These are phyloP conservation scores for Drosophila helvetica DNA, from an alignment of 2,888 invertebrate genomes.

Conservation along the genomic window DNA sequence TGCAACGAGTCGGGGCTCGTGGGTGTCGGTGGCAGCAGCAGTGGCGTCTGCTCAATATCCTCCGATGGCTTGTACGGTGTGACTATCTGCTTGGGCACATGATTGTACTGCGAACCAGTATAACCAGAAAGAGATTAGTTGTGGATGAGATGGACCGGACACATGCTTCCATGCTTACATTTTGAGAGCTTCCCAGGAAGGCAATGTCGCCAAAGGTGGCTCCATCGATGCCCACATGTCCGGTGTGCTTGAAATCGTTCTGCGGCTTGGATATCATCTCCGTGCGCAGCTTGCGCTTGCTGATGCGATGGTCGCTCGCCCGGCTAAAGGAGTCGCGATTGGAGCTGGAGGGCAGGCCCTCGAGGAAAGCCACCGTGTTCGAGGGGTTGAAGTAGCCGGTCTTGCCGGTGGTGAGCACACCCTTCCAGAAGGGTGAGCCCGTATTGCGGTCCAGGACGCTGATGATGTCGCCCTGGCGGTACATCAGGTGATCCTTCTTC, in stretches of 20 bases:
- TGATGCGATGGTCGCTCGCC: conserved; percentile 85
- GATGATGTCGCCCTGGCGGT: conserved; percentile 94
- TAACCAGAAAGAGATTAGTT: neutral
- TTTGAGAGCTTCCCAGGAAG: conserved; percentile 85
- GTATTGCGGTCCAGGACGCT: conserved; percentile 94
- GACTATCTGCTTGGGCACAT: conserved; percentile 94
- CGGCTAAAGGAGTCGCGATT: conserved; percentile 87
- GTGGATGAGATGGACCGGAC: neutral
- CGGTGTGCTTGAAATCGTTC: conserved; percentile 97
- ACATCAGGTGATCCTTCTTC: conserved; percentile 90
- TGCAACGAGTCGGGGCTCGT: conserved; percentile 84
- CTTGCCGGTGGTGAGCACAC: conserved; percentile 93
- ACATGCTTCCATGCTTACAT: conserved; percentile 79
- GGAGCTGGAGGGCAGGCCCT: conserved; percentile 84
- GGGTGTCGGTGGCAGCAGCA: conserved; percentile 85
- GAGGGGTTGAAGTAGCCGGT: conserved; percentile 96
- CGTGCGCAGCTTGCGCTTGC: conserved; percentile 89
- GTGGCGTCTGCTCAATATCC: conserved; percentile 89
- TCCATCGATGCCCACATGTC: conserved; percentile 98
- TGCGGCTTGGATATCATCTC: conserved; percentile 99
- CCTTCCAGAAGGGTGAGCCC: conserved; percentile 93
- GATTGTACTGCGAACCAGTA: conserved; percentile 86
- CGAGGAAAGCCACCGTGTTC: conserved; percentile 94
- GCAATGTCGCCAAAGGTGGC: conserved; percentile 97
- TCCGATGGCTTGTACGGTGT: conserved; percentile 95